Percentiles rank a stretch among this genome's conserved stretches.
Conservation (phyloP, 2,888 invertebrate genomes). For the Sarcophaga rosellei region DNA sequence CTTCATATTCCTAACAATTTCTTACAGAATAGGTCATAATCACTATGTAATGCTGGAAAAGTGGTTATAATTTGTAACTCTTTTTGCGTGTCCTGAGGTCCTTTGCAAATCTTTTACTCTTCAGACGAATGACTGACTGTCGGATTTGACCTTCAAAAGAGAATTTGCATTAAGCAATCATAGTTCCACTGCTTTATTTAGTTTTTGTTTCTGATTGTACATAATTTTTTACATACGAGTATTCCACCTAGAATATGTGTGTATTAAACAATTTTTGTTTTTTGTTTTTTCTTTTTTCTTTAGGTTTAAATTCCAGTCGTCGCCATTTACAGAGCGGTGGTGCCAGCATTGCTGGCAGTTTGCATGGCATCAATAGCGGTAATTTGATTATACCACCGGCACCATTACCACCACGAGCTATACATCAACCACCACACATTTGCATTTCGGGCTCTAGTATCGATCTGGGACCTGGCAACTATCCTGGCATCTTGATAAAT, state of each 20-base stretch:
- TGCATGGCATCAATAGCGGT: conserved; percentile 81
- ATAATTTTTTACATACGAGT: background rate
- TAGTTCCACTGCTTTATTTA: too few species aligned
- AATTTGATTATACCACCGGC: conserved; percentile 81
- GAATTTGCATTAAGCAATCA: too few species aligned
- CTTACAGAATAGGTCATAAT: too few species aligned
- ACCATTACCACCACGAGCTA: conserved; percentile 81
- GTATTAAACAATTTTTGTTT: conserved; percentile 59
- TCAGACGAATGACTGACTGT: too few species aligned
- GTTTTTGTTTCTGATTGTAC: too few species aligned
- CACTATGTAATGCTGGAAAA: too few species aligned
- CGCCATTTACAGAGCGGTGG: conserved; percentile 81
- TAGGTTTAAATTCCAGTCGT: conserved; percentile 81
- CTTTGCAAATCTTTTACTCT: too few species aligned
- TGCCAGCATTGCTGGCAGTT: conserved; percentile 81
- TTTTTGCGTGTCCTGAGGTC: too few species aligned
- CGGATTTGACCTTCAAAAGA: too few species aligned
- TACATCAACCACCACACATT: conserved; percentile 81
- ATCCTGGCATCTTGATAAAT: conserved; percentile 76
- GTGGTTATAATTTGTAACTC: too few species aligned
- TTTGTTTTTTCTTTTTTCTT: background rate
- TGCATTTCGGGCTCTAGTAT: conserved; percentile 77
- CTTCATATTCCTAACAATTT: too few species aligned
- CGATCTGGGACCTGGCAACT: conserved; percentile 72
- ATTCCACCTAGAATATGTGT: background rate